Conservation (phyloP, 1,140 invertebrate species). For the Drosophila parabipectinata region DNA sequence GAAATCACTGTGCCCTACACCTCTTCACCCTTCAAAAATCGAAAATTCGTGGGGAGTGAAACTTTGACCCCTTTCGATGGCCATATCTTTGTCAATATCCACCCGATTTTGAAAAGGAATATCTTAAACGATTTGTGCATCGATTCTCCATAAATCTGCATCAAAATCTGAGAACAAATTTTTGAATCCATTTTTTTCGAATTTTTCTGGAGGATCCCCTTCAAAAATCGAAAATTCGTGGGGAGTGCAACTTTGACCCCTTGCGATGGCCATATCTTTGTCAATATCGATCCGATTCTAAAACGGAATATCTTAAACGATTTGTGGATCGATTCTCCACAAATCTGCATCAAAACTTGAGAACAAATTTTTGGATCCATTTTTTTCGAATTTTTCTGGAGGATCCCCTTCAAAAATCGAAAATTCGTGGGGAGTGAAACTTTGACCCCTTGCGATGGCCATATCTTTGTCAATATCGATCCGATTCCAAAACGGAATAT, state of each 20-base stretch:
- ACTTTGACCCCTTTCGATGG: too few species aligned
- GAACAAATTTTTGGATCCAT: background rate
- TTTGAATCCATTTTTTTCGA: background rate
- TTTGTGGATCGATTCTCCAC: background rate
- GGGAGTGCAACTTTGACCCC: too few species aligned
- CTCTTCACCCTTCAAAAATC: too few species aligned
- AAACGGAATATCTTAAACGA: background rate
- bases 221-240: background rate
- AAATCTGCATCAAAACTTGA: background rate
- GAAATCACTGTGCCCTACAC: background rate
- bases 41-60: too few species aligned
- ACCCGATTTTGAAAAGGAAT: background rate
- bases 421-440: too few species aligned
- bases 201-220: background rate
- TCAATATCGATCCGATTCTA: too few species aligned
- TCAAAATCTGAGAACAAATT: background rate
- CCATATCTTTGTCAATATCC: too few species aligned
- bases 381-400: background rate
- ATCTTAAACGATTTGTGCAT: background rate
- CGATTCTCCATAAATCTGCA: background rate
- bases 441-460: too few species aligned
- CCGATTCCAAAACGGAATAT: too few species aligned
- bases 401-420: background rate
- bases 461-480: too few species aligned
- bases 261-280: too few species aligned